Evolutionary conservation across 2,797 vertebrate species (phyloP), one percentile per base, ranked within the genome.

Genomic region (Euthynnus affinis): DNA sequence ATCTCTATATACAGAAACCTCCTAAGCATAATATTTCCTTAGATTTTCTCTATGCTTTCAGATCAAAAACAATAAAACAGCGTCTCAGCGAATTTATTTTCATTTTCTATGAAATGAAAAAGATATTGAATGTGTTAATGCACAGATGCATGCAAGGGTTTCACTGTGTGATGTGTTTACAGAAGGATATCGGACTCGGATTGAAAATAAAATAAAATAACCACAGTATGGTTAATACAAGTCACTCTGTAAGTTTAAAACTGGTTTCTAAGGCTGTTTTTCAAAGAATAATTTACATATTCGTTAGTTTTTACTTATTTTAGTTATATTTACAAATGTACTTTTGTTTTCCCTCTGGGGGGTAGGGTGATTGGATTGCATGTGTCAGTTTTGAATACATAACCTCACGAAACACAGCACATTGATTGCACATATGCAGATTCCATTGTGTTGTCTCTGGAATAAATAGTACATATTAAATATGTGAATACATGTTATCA

Each of bases 31-130:
- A 46, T 68, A 59, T 81, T 66, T 60, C 67, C 25, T 58, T 49
- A 37, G 56, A 72, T 69, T 23, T 52, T 22, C 22, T 84, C 65
- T 59, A 55, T 63, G 56, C 18, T 64, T 61, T 46, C n/a, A 71
- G 57, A 63, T 68, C 25, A 27, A 2, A 20, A 49, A 20, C 49
- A 71, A 63, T 70, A 81, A 80, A 79, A 70, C 32, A 25, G 34
- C 18, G 2, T 48, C 48, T 69, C 3, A n/a, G 53, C n/a, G 76
- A 58, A 57, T 69, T 87, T 75, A 48, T 58, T 78, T 85, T 77
- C 23, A 42, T 81, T 78, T 71, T 69, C 13, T 18, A 1, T 56
- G 23, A 57, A 57, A 79, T 71, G 42, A 70, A 76, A 63, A 32
- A 49, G 14, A 64, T 37, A 71, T 56, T 29, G 46, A 51, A 20